Percentiles rank a stretch among this genome's conserved stretches.
Conservation (phyloP, 2,888 invertebrate genomes). For the Sinentomon sp. region DNA sequence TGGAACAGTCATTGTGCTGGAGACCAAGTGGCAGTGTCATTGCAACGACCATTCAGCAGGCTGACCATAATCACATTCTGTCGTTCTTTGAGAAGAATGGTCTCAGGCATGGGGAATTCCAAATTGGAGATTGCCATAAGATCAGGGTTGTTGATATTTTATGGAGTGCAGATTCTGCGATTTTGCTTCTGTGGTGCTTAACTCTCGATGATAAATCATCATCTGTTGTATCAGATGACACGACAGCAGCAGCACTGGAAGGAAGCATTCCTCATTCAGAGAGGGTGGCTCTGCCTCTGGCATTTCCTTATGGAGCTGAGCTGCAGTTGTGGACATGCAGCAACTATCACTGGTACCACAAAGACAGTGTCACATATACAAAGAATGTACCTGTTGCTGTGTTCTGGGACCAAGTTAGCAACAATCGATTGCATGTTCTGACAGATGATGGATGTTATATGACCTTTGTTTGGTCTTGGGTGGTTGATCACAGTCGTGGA, state of each 20-base stretch:
- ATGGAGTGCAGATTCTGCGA: slow-evolving; percentile 57
- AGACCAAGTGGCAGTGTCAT: slow-evolving; percentile 53
- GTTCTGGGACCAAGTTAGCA: no score
- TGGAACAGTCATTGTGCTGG: slow-evolving; percentile 38
- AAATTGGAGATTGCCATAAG: no score
- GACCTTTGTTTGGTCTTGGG: slow-evolving; percentile 36
- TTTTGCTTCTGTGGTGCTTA: slow-evolving; percentile 28
- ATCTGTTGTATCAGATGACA: no score
- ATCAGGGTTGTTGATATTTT: slow-evolving; percentile 32
- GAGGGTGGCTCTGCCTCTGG: no score
- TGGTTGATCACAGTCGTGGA: slow-evolving; percentile 28
- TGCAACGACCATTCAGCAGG: slow-evolving; percentile 36
- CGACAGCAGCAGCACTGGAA: no score
- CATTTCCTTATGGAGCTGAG: no score
- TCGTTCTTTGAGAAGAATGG: slow-evolving; percentile 79
- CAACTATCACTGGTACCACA: slow-evolving; percentile 83
- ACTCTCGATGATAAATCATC: no score
- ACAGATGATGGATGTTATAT: slow-evolving; percentile 19
- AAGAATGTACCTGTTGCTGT: no score
- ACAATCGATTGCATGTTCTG: slow-evolving; percentile 20
- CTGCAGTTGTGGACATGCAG: slow-evolving; percentile 44
- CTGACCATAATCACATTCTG: slow-evolving; percentile 37
- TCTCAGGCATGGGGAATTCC: slow-evolving; percentile 51
- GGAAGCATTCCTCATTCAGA: no score
- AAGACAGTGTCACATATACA: no score